Evolutionary conservation across 2,797 vertebrate genomes (phyloP).

Genomic region (Hypotaenidia philippensis): DNA sequence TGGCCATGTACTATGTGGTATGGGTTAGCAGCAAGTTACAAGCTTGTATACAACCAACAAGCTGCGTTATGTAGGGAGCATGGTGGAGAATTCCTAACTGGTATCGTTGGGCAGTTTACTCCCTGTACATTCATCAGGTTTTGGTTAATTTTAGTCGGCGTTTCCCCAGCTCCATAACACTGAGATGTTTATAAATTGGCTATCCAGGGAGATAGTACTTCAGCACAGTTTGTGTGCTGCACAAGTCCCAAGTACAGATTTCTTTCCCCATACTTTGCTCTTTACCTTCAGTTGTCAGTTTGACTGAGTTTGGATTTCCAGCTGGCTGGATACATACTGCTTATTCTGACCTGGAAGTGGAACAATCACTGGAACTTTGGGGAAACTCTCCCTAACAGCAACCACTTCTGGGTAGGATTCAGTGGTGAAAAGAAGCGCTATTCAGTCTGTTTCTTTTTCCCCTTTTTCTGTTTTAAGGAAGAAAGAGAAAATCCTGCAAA

Average conservation of each 20-base stretch:
- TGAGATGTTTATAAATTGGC: background rate
- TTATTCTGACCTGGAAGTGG: background rate
- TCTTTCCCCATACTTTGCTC: background rate
- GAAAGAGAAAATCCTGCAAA: conserved; percentile 93
- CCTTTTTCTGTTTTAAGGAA: conserved; percentile 81
- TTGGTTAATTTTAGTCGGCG: background rate
- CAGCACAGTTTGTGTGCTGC: background rate
- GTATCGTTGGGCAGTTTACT: background rate
- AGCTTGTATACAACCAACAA: background rate
- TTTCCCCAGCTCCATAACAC: background rate
- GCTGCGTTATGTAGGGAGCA: too few relatives aligned
- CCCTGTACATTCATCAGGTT: background rate
- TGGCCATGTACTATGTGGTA: accelerated
- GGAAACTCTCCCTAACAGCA: background rate
- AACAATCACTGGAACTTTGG: background rate
- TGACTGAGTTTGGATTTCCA: background rate
- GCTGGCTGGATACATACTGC: background rate
- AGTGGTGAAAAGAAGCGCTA: background rate
- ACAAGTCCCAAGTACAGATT: background rate
- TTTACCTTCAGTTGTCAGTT: background rate
- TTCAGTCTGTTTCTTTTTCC: background rate
- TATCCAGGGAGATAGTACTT: background rate
- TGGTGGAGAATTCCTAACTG: background rate
- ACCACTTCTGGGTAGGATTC: background rate
- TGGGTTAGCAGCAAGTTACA: accelerated